Percentiles rank a stretch among this genome's conserved stretches.
These are phyloP conservation scores for Xylota segnis DNA, from an alignment of 2,888 invertebrate species.

Conservation along the genomic window DNA sequence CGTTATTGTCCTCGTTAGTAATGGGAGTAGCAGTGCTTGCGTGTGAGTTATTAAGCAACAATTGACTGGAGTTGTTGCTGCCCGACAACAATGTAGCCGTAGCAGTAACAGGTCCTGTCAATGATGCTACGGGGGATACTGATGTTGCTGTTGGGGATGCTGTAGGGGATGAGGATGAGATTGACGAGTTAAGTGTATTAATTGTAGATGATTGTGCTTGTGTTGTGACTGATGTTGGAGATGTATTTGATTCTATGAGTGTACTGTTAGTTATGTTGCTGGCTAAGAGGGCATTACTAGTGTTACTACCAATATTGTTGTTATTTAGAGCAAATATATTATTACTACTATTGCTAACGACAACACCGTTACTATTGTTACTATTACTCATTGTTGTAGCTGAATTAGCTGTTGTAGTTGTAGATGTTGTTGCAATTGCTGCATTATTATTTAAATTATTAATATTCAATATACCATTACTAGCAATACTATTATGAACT, in stretches of 20 bases:
- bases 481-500: conserved; percentile 76
- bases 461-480: conserved; percentile 77
- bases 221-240: conserved; percentile 79
- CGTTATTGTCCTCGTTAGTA: conserved; percentile 37
- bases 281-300: conserved; percentile 84
- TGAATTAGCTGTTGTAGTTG: conserved; percentile 64
- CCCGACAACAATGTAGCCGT: conserved; percentile 78
- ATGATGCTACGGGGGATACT: conserved; percentile 66
- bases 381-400: conserved; percentile 73
- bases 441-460: conserved; percentile 79
- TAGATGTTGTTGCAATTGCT: conserved; percentile 72
- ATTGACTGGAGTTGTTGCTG: conserved; percentile 73
- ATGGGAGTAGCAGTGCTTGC: conserved; percentile 29
- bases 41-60: conserved; percentile 29
- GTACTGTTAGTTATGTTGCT: conserved; percentile 57
- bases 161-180: conserved; percentile 70
- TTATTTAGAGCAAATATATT: conserved; percentile 65
- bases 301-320: conserved; percentile 68
- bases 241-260: conserved; percentile 78
- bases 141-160: conserved; percentile 50
- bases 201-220: conserved; percentile 68
- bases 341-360: conserved; percentile 78
- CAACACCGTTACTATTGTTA: conserved; percentile 78
- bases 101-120: conserved; percentile 29
- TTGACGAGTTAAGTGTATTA: conserved; percentile 61